Conservation (phyloP, 2,113 vertebrate species). For the Boleophthalmus pectinirostris region DNA sequence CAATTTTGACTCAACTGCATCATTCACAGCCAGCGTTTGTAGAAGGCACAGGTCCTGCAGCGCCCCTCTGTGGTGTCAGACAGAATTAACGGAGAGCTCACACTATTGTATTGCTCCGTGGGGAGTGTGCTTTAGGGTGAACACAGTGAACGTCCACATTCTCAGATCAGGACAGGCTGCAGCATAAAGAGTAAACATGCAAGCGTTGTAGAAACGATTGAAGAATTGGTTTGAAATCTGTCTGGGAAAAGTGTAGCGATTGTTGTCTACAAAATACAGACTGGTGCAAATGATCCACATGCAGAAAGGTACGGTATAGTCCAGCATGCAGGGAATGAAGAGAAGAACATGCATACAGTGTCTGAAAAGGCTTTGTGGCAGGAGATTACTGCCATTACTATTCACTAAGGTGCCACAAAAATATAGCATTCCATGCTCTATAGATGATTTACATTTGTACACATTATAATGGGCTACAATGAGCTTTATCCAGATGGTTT, state of each 20-base stretch:
- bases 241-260: conserved; percentile 24
- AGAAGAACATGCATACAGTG: conserved; percentile 52
- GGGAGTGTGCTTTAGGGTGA: conserved; percentile 57
- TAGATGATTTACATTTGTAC: conserved; percentile 38
- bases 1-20: conserved; percentile 55
- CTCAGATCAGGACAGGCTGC: conserved; percentile 20
- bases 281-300: conserved; percentile 15
- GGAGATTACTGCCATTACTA: conserved; percentile 49
- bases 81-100: conserved; percentile 57
- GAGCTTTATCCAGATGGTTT: conserved; percentile 32
- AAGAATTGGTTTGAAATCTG: conserved; percentile 22
- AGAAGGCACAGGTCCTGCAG: conserved; percentile 66
- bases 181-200: not conserved
- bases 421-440: conserved; percentile 47
- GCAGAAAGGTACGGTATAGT: conserved; percentile 24
- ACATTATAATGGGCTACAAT: conserved; percentile 20
- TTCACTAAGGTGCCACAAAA: conserved; percentile 57
- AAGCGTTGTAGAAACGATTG: not conserved
- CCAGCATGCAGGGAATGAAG: conserved; percentile 46
- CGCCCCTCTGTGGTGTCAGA: conserved; percentile 56
- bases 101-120: conserved; percentile 44
- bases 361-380: conserved; percentile 35
- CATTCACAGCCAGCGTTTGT: conserved; percentile 50
- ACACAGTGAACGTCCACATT: conserved; percentile 52
- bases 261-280: conserved; percentile 4